Evolutionary conservation across 1,140 invertebrate species (phyloP), one percentile per base, ranked within the genome.

Genomic region (Trachelipus rathkii): DNA sequence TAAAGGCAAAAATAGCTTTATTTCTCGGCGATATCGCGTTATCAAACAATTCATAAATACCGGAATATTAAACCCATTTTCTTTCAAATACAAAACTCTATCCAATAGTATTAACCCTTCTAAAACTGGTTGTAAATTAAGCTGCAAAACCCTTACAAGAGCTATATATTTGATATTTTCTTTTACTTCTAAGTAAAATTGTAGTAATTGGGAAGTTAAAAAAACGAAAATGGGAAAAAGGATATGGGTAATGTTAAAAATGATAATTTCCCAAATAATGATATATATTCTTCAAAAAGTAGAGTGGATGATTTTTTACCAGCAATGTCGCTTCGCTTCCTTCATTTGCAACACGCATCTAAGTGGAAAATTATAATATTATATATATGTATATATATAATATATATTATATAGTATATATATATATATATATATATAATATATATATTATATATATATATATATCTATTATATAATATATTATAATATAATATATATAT

Each of bases 261-360:
- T 78, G n/a, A 46, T 71, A 74, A 44, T 78, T 74, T 67, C 43
- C 46, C 71, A 74, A 53, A 78, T 72, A 8, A 71, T 24, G n/a
- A 23, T 71, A 71, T 71, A 43, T 71, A 71, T 71, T 13, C 43
- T n/a, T 71, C 23, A 33, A 71, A 33, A 10, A n/a, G 23, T 21
- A 8, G 43, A 21, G 13, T 71, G 24, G 43, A 33, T 9, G 10
- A 71, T 71, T 33, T 71, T n/a, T 71, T 13, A 7, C 15, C 43
- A 43, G n/a, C 43, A 71, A n/a, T n/a, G 23, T n/a, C 43, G 8
- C 24, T 10, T 23, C 10, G 6, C 0, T 24, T 33, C 24, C 23
- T 71, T 33, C 43, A 24, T 23, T n/a, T 24, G 15, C 24, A 71
- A 21, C n/a, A 23, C 24, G n/a, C n/a, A 33, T 13, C 43, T 33